phyloP scores from a whole-genome alignment of 2,797 vertebrate species.

The Sphenopsis melanotis region DNA sequence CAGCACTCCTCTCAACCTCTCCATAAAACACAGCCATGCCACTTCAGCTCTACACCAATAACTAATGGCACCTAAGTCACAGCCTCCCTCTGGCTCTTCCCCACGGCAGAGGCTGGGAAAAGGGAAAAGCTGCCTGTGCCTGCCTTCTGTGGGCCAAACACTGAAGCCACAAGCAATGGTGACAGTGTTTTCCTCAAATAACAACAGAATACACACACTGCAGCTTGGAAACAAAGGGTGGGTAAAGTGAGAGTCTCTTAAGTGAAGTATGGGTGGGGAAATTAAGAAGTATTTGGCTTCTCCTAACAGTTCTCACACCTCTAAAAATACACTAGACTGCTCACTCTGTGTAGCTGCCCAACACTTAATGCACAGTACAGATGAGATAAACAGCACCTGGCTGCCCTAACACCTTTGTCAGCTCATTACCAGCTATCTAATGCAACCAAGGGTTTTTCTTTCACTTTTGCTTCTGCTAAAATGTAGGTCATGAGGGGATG shows the following conservation, averaged over 20 bases:
- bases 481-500: neutral
- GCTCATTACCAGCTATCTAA: neutral
- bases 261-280: neutral
- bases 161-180: neutral
- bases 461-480: neutral
- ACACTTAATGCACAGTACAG: neutral
- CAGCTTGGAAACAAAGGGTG: neutral
- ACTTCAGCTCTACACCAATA: neutral
- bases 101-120: neutral
- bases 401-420: neutral
- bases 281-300: neutral
- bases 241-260: neutral
- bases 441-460: neutral
- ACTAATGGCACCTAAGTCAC: neutral
- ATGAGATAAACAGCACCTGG: conserved; percentile 31
- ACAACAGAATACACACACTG: neutral
- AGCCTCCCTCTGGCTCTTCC: neutral
- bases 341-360: neutral
- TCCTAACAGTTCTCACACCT: neutral
- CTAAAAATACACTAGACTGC: neutral
- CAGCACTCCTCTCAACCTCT: neutral
- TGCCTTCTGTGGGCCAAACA: neutral
- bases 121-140: neutral
- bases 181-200: neutral
- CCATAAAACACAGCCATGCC: neutral